A percentile compares a stretch with the other conserved stretches of the same genome.
Evolutionary conservation across 2,888 invertebrate species (phyloP).

Genomic region (Brenthis daphne): DNA sequence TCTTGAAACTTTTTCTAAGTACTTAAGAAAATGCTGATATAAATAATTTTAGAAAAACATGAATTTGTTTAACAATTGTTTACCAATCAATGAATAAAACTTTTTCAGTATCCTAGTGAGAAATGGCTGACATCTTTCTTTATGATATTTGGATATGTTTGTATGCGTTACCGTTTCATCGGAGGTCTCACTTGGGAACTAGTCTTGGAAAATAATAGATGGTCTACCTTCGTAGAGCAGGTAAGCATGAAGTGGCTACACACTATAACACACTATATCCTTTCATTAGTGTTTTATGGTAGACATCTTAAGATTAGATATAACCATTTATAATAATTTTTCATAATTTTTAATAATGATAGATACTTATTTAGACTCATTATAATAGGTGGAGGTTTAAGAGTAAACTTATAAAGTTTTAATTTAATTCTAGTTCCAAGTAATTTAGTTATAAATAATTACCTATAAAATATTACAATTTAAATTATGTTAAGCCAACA

Average conservation of each 20-base stretch:
- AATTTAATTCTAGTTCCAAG: too few species aligned
- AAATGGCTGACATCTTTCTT: conserved; percentile 63
- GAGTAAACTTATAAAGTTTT: too few species aligned
- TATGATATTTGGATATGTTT: conserved; percentile 64
- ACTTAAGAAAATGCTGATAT: too few species aligned
- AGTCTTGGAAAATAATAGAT: conserved; percentile 54
- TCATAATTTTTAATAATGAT: too few species aligned
- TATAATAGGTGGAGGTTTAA: too few species aligned
- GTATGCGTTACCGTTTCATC: conserved; percentile 63
- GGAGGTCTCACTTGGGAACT: conserved; percentile 69
- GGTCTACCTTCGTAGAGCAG: conserved; percentile 61
- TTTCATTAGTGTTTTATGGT: background rate
- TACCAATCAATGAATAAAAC: background rate
- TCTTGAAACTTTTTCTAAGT: too few species aligned
- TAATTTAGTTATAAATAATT: too few species aligned
- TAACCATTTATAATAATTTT: too few species aligned
- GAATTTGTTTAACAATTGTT: background rate
- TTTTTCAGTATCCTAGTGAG: conserved; percentile 49
- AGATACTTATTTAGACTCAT: too few species aligned
- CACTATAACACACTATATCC: background rate
- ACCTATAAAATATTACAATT: too few species aligned
- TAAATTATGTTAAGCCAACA: too few species aligned
- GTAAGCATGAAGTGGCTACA: conserved; percentile 44
- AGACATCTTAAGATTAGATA: background rate
- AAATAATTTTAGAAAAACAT: too few species aligned